Evolutionary conservation across 2,888 invertebrate genomes (phyloP), one percentile per base, ranked within the genome.

Genomic region (Ormyrus labotus): DNA sequence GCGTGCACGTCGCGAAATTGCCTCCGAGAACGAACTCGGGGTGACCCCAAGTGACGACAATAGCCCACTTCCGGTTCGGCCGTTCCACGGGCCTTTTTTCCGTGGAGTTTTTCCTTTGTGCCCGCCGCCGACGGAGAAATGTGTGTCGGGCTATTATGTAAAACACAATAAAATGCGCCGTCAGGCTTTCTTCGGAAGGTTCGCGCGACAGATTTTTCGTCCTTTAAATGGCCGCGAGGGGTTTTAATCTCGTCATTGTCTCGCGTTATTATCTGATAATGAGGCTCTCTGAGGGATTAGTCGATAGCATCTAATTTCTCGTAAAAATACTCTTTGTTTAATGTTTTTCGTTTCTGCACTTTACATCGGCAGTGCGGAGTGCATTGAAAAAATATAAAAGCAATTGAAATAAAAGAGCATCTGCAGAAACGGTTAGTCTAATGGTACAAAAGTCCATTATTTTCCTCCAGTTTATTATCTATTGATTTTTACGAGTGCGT

Each of bases 41-140:
- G 48, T 72, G 77, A 77, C 70, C 75, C 73, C 67, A 68, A 74
- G 63, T 68, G 71, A 51, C 61, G 78, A 78, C 81, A 81, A 81
- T 79, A 75, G 78, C 63, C 75, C 67, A 50, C 72, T 81, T 81
- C 81, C 81, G 81, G 75, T 67, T 79, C 47, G 34, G 67, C 58
- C 67, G 65, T 69, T 64, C 63, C 64, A 13, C 51, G 50, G 19
- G 48, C 48, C 50, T 63, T 67, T 9, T 65, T 13, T 50, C 50
- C 34, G 19, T 4, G 4, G 34, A 34, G 34, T 34, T 34, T 34
- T 34, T 34, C 34, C 34, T 34, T 34, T 34, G 34, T 34, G 34
- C 34, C 34, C 34, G 34, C 34, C 34, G 34, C 3, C 34, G 34
- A 3, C 4, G 34, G 34, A 19, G 34, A 34, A 34, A 34, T 4